These are phyloP conservation scores for Emydoidea blandingii DNA, from an alignment of 2,797 vertebrate species.

Conservation along the genomic window DNA sequence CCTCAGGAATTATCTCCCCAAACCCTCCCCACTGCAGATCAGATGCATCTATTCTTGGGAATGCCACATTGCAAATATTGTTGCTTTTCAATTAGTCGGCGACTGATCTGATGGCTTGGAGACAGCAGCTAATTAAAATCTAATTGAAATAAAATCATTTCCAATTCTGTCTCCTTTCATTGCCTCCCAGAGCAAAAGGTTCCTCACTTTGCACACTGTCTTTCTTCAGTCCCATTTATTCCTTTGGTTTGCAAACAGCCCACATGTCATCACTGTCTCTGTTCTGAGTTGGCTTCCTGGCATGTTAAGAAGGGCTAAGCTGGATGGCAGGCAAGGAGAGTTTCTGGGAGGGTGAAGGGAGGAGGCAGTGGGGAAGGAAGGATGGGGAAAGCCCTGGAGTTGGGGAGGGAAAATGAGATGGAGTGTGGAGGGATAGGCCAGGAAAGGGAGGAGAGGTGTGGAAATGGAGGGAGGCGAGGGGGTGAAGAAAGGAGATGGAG, in stretches of 20 bases:
- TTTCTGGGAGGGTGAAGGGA: background rate
- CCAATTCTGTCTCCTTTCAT: conserved; percentile 61
- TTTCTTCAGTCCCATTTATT: background rate
- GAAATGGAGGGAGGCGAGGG: background rate
- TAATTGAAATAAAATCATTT: conserved; percentile 83
- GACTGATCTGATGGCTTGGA: conserved; percentile 69
- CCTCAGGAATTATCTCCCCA: conserved; percentile 71
- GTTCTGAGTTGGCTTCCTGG: background rate
- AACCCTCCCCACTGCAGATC: conserved; percentile 63
- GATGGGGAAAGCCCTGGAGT: background rate
- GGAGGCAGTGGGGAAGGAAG: background rate
- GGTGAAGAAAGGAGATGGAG: background rate
- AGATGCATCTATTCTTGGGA: conserved; percentile 69
- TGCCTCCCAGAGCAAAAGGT: conserved; percentile 46
- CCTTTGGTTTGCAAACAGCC: conserved; percentile 46
- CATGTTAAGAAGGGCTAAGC: background rate
- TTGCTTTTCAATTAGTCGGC: conserved; percentile 81
- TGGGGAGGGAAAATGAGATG: background rate
- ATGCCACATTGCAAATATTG: conserved; percentile 75
- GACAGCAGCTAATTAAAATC: conserved; percentile 83
- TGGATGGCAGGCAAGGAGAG: background rate
- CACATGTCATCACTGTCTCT: background rate
- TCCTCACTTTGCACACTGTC: conserved; percentile 14
- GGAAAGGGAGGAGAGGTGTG: background rate
- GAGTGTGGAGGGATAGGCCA: background rate